Conservation (phyloP, 2,113 vertebrate genomes). For the Melanotaenia duboulayi region DNA sequence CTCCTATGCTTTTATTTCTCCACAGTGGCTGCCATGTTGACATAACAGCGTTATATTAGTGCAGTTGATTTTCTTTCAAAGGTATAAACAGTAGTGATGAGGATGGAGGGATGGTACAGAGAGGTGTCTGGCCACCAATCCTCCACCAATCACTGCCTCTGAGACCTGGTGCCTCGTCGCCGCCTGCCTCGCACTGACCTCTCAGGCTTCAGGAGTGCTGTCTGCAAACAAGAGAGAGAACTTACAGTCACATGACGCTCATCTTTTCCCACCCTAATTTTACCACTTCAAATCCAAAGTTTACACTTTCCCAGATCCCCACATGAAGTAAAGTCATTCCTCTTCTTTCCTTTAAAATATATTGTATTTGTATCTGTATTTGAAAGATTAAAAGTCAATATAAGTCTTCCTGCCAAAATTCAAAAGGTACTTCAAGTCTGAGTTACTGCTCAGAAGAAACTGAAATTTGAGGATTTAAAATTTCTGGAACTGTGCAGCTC, state of each 20-base stretch:
- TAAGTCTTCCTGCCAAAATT: too few relatives aligned
- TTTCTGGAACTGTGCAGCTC: too few relatives aligned
- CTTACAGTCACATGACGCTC: background rate
- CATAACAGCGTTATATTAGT: slow-evolving; percentile 75
- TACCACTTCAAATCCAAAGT: background rate
- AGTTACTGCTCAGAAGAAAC: too few relatives aligned
- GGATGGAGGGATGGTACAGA: slow-evolving; percentile 45
- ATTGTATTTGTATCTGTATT: too few relatives aligned
- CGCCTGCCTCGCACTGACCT: slow-evolving; percentile 80
- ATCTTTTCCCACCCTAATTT: background rate
- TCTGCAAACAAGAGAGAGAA: slow-evolving; percentile 59
- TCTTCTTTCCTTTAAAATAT: background rate
- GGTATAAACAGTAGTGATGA: slow-evolving; percentile 64
- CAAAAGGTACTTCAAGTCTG: too few relatives aligned
- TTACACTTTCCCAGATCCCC: slow-evolving; percentile 20
- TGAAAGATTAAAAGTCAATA: too few relatives aligned
- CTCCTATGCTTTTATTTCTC: slow-evolving; percentile 45
- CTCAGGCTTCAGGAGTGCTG: slow-evolving; percentile 77
- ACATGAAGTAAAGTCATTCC: background rate
- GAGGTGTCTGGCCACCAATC: slow-evolving; percentile 44
- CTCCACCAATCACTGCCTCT: slow-evolving; percentile 74
- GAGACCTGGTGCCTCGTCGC: slow-evolving; percentile 81
- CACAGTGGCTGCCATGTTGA: slow-evolving; percentile 71
- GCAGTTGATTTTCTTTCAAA: slow-evolving; percentile 64
- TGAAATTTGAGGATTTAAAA: too few relatives aligned